Conservation (phyloP, 2,113 vertebrate species). For the Rafetus swinhoei region DNA sequence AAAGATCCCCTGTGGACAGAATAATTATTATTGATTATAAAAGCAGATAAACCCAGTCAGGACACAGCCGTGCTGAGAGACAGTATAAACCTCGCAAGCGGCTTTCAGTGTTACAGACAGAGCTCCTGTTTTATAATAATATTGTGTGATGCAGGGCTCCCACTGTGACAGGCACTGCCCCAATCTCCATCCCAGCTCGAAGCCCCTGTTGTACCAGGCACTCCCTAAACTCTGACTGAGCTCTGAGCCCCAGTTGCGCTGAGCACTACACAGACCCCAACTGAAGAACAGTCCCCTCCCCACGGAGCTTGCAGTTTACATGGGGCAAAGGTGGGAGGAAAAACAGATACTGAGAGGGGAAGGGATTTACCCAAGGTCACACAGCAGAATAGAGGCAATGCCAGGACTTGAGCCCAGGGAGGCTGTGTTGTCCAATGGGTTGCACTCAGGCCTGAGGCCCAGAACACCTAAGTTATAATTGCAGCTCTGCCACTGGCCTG, state of each 20-base stretch:
- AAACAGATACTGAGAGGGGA: background rate
- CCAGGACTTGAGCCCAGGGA: background rate
- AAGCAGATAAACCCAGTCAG: constrained; percentile 1
- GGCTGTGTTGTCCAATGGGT: background rate
- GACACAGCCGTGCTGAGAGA: background rate
- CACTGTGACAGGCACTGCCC: background rate
- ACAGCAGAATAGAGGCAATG: background rate
- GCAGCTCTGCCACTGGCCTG: background rate
- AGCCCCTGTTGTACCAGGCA: background rate
- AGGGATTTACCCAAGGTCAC: background rate
- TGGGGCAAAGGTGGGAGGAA: background rate
- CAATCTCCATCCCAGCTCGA: background rate
- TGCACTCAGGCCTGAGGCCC: background rate
- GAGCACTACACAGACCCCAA: background rate
- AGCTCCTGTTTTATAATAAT: background rate
- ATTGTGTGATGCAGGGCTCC: background rate
- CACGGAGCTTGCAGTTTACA: background rate
- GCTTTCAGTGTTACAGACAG: background rate
- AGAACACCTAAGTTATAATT: background rate
- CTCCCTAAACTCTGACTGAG: background rate
- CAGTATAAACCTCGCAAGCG: background rate
- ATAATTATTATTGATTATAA: constrained; percentile 69
- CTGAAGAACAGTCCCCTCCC: background rate
- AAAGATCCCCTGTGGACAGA: constrained; percentile 63
- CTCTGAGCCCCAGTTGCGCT: background rate